A percentile compares a stretch with the other conserved stretches of the same genome.
These are phyloP conservation scores for Echinops telfairi DNA, from an alignment of 2,113 vertebrate genomes.

Conservation along the genomic window DNA sequence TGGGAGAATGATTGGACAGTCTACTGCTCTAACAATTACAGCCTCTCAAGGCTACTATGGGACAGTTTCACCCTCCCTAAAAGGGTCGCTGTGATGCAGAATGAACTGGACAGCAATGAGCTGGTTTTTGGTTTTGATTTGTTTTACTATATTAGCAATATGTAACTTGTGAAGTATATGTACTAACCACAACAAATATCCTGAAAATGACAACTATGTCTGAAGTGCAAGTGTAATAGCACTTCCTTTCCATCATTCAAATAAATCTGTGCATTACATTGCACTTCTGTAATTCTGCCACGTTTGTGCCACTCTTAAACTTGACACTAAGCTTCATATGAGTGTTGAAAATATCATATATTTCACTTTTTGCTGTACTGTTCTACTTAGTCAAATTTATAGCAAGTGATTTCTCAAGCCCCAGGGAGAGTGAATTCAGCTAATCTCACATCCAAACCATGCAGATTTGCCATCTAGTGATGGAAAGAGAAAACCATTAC, in stretches of 20 bases:
- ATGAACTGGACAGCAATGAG: too few relatives aligned
- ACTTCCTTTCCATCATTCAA: not conserved
- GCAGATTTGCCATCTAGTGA: not conserved
- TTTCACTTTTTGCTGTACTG: not conserved
- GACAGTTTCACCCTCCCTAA: too few relatives aligned
- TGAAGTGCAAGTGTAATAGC: not conserved
- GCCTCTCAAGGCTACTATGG: too few relatives aligned
- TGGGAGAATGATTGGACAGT: too few relatives aligned
- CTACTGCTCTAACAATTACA: too few relatives aligned
- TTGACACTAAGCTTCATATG: not conserved
- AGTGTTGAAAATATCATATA: not conserved
- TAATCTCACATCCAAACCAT: not conserved
- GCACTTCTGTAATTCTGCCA: not conserved
- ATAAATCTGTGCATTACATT: not conserved
- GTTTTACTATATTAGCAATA: not conserved
- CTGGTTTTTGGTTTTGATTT: not conserved
- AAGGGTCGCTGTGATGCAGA: too few relatives aligned
- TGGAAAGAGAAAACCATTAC: not conserved
- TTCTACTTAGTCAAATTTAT: not conserved
- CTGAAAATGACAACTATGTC: not conserved
- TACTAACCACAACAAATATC: not conserved
- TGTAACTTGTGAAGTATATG: not conserved
- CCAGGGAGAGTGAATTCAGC: not conserved
- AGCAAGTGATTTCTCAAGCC: not conserved
- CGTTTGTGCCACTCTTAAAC: not conserved